Base-by-base conservation (phyloP, 2,113 vertebrate genomes). In the Archilochus colubris region DNA sequence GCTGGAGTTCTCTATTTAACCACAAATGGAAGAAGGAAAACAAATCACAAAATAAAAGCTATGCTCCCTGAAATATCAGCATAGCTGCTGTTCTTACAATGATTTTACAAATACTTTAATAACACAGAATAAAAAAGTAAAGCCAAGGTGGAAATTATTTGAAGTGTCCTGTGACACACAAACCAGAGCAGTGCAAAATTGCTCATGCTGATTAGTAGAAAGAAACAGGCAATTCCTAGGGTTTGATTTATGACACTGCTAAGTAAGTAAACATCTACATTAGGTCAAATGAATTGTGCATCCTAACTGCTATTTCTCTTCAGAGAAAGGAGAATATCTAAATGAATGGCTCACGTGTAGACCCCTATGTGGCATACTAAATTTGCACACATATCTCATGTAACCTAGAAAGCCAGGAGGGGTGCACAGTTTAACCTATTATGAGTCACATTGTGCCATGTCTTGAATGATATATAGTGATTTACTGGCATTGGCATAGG, bases 251-350 rank as follows among this genome's bases (percentile, higher is more conserved):
- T 54, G 63, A 13, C 46, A 73, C 77, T 80, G 17, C 13, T 85
- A 50, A 57, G 62, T 25, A 76, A 89, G 70, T 72, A 94, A 96
- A 85, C 24, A 66, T 10, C 74, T 73, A 88, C 91, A 91, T 93
- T 91, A 80, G 22, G 51, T 73, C 70, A 76, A 93, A 86, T 20
- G n/a, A 43, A 62, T 86, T 80, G 79, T 82, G 24, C 18, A 17
- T 69, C 50, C 13, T 46, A 76, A 48, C 36, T 82, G 30, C 31
- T 76, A n/a, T 79, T 93, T 89, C 30, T 95, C 27, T 61, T 73
- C 46, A 68, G 46, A 38, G 24, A 93, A 76, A 58, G 30, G 28
- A 59, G 18, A 66, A 53, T 53, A 75, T 33, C 28, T 89, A 12
- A 57, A 30, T 17, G 54, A 76, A 72, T 10, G 82, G 10, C 27